phyloP scores from a whole-genome alignment of 2,888 invertebrate genomes.

The Conus canariensis region DNA sequence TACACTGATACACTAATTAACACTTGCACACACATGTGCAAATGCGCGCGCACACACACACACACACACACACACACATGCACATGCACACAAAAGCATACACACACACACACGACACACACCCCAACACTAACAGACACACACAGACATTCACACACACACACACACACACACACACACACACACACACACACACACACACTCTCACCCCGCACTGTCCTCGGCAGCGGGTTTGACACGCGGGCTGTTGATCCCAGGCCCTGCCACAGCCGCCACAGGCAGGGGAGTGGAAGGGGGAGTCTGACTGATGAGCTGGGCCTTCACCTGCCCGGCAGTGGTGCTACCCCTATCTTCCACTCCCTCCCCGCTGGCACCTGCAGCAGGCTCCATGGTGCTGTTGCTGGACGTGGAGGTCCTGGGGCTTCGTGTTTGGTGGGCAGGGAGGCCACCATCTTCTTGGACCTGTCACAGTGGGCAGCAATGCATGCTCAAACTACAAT shows the following conservation, averaged over 20 bases:
- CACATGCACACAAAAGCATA: not conserved
- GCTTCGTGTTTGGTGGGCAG: not conserved
- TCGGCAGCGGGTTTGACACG: not conserved
- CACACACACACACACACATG: not conserved
- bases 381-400: not conserved
- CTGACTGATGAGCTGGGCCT: slow-evolving; percentile 59
- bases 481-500: no score
- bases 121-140: not conserved
- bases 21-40: no score
- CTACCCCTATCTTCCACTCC: not conserved
- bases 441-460: slow-evolving; percentile 64
- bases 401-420: not conserved
- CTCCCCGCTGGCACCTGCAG: slow-evolving; percentile 39
- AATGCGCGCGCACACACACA: not conserved
- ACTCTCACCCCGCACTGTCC: not conserved
- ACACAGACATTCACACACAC: not conserved
- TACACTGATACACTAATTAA: no score
- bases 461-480: slow-evolving; percentile 83
- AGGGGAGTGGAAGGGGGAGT: slow-evolving; percentile 35
- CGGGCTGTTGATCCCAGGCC: not conserved
- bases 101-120: not conserved
- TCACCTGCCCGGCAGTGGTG: slow-evolving; percentile 66
- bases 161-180: not conserved
- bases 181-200: not conserved
- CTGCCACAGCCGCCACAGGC: not conserved